phyloP scores from a whole-genome alignment of 2,113 vertebrate species.

The Cyanocitta stelleri region DNA sequence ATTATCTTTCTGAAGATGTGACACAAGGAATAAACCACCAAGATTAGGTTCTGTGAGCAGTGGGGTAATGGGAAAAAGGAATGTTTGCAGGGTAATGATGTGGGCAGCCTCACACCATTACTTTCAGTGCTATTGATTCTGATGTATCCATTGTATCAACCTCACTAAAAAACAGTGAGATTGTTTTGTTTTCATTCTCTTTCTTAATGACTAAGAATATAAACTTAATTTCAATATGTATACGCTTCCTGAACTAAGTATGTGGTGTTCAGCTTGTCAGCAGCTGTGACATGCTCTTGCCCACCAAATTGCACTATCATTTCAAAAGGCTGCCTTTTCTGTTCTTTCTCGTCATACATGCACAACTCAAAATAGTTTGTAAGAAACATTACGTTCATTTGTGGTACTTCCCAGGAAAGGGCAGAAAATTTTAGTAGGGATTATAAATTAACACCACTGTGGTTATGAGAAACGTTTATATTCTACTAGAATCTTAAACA shows the following conservation, averaged over 20 bases:
- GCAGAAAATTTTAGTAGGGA: not conserved
- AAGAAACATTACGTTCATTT: not conserved
- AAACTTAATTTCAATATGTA: not conserved
- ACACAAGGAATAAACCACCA: not conserved
- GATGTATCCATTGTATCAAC: conserved; percentile 23
- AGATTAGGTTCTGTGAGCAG: not conserved
- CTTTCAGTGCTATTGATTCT: conserved; percentile 35
- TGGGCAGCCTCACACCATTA: conserved; percentile 54
- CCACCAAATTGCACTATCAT: not conserved
- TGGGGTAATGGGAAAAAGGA: not conserved
- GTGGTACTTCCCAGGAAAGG: not conserved
- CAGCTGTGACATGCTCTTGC: not conserved
- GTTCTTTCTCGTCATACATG: not conserved
- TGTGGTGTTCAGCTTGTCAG: not conserved
- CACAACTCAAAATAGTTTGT: not conserved
- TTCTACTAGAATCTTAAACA: not conserved
- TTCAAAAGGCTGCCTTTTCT: not conserved
- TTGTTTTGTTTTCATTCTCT: conserved; percentile 32
- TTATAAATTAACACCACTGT: not conserved
- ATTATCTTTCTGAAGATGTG: not conserved
- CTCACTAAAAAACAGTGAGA: not conserved
- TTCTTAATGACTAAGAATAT: not conserved
- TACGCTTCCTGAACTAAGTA: not conserved
- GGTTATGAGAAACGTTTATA: not conserved
- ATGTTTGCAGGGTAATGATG: conserved; percentile 33